Evolutionary conservation across 2,113 vertebrate species (phyloP).

Genomic region (Oenanthe melanoleuca): DNA sequence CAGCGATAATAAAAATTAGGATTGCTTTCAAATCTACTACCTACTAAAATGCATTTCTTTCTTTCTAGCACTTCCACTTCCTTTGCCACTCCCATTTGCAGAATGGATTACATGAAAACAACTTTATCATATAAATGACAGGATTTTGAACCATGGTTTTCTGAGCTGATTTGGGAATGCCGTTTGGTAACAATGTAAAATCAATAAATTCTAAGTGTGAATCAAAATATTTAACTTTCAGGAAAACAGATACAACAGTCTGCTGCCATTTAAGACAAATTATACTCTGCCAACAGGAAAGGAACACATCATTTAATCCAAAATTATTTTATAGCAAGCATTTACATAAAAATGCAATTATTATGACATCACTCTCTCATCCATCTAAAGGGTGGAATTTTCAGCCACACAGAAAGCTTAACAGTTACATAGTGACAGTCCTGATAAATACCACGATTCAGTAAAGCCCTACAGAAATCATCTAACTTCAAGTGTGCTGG

Average conservation of each 20-base stretch:
- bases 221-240: slow-evolving; percentile 50
- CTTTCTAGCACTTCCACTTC: background rate
- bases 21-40: background rate
- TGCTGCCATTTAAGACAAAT: slow-evolving; percentile 9
- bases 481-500: background rate
- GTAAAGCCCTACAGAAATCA: background rate
- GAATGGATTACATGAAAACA: background rate
- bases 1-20: background rate
- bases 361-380: background rate
- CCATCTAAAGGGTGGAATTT: background rate
- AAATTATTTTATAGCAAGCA: slow-evolving; percentile 41
- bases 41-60: background rate
- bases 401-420: background rate
- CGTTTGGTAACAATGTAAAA: slow-evolving; percentile 46
- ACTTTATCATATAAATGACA: background rate
- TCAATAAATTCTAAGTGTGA: background rate
- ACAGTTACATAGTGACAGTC: background rate
- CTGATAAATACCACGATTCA: background rate
- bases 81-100: background rate
- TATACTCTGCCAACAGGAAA: slow-evolving; percentile 12
- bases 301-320: slow-evolving; percentile 37
- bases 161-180: background rate
- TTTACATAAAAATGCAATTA: slow-evolving; percentile 31
- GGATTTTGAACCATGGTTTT: slow-evolving; percentile 2
- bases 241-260: slow-evolving; percentile 12